phyloP scores from a whole-genome alignment of 2,888 invertebrate genomes.

The Villa cingulata region DNA sequence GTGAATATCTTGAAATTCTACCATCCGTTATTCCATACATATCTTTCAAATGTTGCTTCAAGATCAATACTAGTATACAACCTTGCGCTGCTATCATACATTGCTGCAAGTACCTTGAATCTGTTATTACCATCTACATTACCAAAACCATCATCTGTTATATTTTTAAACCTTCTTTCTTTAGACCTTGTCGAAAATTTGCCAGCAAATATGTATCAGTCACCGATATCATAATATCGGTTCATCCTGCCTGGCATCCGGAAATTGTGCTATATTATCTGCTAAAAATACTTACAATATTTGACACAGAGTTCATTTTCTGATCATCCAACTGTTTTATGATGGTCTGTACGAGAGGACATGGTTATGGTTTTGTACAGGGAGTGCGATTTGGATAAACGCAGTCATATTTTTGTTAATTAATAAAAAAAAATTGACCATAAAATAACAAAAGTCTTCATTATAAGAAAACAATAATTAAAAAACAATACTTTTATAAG shows the following conservation, averaged over 20 bases:
- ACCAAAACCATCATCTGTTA: slow-evolving; percentile 58
- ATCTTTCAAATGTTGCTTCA: slow-evolving; percentile 94
- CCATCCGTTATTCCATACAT: slow-evolving; percentile 92
- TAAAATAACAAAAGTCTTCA: too few species aligned
- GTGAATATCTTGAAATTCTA: slow-evolving; percentile 94
- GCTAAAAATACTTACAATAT: slow-evolving; percentile 96
- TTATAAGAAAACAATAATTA: too few species aligned
- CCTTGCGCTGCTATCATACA: slow-evolving; percentile 90
- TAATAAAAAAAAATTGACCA: too few species aligned
- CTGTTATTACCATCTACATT: slow-evolving; percentile 71
- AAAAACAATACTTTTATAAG: too few species aligned
- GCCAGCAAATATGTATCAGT: slow-evolving; percentile 92
- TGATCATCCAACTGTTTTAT: slow-evolving; percentile 94
- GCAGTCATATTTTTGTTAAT: too few species aligned
- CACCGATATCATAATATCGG: slow-evolving; percentile 96
- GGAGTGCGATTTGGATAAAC: too few species aligned
- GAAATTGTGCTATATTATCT: slow-evolving; percentile 97
- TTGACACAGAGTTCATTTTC: slow-evolving; percentile 73
- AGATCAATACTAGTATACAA: slow-evolving; percentile 79
- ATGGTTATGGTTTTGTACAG: too few species aligned
- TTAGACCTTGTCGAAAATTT: slow-evolving; percentile 72
- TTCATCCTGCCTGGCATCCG: slow-evolving; percentile 94
- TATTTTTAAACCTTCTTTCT: slow-evolving; percentile 54
- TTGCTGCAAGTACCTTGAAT: slow-evolving; percentile 61
- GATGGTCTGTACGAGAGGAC: slow-evolving; percentile 80